Evolutionary conservation across 2,888 invertebrate genomes (phyloP).

Genomic region (Micoletzkya japonica): DNA sequence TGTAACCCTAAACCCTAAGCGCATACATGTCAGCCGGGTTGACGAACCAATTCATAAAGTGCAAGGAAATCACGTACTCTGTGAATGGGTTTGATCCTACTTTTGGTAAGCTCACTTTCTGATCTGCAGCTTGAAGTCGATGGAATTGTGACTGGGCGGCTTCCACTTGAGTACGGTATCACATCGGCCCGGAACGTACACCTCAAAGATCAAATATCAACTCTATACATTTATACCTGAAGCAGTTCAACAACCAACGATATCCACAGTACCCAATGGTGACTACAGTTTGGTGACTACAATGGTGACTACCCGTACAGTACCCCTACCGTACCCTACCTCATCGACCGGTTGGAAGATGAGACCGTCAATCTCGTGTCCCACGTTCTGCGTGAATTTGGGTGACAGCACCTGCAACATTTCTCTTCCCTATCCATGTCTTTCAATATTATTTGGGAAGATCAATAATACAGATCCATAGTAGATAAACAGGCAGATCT

Average conservation of each 20-base stretch:
- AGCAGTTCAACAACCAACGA: background rate
- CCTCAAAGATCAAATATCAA: constrained; percentile 67
- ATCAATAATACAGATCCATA: no score
- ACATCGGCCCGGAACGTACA: constrained; percentile 82
- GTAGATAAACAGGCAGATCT: background rate
- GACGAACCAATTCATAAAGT: no score
- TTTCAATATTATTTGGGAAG: no score
- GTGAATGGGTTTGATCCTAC: background rate
- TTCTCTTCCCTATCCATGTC: background rate
- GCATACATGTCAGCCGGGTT: no score
- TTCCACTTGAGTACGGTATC: constrained; percentile 94
- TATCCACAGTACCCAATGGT: background rate
- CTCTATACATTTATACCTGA: background rate
- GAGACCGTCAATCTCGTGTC: constrained; percentile 94
- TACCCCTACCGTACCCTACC: no score
- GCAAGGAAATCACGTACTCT: no score
- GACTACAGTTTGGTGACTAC: no score
- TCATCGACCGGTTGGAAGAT: constrained; percentile 91
- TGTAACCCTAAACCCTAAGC: background rate
- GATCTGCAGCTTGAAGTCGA: constrained; percentile 90
- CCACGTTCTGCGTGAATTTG: constrained; percentile 81
- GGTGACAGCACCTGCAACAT: constrained; percentile 66
- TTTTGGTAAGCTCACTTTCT: constrained; percentile 65
- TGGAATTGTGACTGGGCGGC: constrained; percentile 87
- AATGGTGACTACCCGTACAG: no score